Conservation (phyloP, 2,113 vertebrate genomes). For the Canis aureus region DNA sequence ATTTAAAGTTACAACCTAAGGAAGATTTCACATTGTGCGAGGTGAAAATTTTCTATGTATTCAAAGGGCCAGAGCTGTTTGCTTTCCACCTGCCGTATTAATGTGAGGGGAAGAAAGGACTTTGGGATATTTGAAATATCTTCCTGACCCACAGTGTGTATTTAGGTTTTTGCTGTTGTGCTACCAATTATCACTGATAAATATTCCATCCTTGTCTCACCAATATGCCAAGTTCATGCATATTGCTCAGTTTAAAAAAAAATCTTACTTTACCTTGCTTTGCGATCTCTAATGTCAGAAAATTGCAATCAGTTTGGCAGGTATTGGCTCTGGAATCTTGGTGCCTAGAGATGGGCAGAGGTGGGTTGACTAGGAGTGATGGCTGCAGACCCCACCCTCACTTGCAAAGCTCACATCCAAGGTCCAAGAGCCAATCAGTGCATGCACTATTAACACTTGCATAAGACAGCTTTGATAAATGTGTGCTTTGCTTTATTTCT, state of each 20-base stretch:
- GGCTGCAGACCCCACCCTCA: too few relatives aligned
- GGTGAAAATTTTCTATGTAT: background rate
- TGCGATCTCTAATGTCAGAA: background rate
- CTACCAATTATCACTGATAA: background rate
- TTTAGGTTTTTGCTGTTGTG: background rate
- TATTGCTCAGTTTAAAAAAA: background rate
- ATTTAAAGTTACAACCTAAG: background rate
- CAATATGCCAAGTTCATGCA: fast-evolving
- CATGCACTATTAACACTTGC: fast-evolving
- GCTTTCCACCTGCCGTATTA: background rate
- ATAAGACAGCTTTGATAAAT: background rate
- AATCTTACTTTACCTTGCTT: background rate
- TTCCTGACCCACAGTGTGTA: background rate
- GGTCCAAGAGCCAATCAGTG: background rate
- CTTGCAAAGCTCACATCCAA: background rate
- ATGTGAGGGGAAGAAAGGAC: background rate
- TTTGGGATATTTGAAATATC: background rate
- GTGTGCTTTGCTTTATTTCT: background rate
- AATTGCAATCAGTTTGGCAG: background rate
- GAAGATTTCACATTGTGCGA: background rate
- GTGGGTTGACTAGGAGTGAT: background rate
- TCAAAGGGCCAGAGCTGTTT: background rate
- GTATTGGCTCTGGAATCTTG: background rate
- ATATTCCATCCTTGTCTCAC: background rate
- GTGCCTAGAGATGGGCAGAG: too few relatives aligned